These are phyloP conservation scores for Rotaria magnacalcarata DNA, from an alignment of 2,888 invertebrate species.

Conservation along the genomic window DNA sequence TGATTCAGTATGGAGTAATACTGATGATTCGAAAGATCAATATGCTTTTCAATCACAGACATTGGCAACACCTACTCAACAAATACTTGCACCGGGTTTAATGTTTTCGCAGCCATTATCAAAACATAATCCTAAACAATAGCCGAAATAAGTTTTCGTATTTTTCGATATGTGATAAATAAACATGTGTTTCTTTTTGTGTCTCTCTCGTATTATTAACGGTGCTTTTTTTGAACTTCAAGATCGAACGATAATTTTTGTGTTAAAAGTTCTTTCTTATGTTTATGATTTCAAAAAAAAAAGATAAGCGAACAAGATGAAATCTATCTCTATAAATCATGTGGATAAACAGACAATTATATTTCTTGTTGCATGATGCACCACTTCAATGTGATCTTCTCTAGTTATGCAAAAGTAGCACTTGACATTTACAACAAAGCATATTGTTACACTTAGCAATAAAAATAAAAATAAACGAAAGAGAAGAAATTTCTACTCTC, in stretches of 20 bases:
- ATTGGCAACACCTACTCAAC: background rate
- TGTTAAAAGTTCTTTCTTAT: constrained; percentile 1
- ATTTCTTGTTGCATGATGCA: no score
- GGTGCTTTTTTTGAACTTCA: background rate
- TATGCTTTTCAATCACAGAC: background rate
- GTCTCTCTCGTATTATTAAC: background rate
- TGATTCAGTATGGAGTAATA: background rate
- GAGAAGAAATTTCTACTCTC: no score
- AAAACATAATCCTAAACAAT: background rate
- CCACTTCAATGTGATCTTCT: no score
- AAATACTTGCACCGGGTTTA: background rate
- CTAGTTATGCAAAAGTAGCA: no score
- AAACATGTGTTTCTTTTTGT: background rate
- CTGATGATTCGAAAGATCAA: background rate
- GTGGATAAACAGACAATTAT: no score
- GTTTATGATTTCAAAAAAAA: constrained; percentile 1
- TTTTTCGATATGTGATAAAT: no score
- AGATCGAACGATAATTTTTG: background rate
- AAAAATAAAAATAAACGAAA: no score
- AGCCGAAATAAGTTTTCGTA: background rate
- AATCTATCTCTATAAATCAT: background rate
- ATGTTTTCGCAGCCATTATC: background rate
- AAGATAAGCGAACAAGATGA: background rate
- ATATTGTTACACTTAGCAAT: no score
- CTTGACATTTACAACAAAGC: no score